phyloP scores from a whole-genome alignment of 2,113 vertebrate species.

The Ptyas mucosa region DNA sequence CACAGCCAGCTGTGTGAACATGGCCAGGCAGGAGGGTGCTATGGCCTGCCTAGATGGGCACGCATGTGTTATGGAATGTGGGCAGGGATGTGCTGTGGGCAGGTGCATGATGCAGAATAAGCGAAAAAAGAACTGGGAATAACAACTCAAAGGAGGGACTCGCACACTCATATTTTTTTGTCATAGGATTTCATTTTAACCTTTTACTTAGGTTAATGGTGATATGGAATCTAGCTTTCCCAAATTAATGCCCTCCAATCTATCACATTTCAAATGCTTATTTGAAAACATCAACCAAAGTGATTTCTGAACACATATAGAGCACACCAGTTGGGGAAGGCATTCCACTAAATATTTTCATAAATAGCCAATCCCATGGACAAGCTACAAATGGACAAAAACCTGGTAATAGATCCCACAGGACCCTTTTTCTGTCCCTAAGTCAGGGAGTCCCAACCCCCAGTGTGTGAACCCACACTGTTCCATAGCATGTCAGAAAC shows the following conservation, averaged over 20 bases:
- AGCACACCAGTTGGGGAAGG: background rate
- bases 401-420: fast-evolving
- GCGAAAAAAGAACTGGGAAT: background rate
- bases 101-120: background rate
- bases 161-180: background rate
- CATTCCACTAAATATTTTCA: background rate
- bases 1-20: background rate
- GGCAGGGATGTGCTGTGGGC: background rate
- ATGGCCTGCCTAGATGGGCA: background rate
- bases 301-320: background rate
- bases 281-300: background rate
- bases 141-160: background rate
- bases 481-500: no score
- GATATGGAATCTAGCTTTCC: background rate
- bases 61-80: background rate
- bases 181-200: background rate
- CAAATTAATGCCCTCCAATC: background rate
- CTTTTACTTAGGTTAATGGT: background rate
- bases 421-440: background rate
- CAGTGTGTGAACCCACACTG: no score
- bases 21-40: background rate
- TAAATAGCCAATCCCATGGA: background rate
- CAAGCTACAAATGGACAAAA: fast-evolving
- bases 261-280: background rate
- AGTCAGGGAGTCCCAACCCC: no score